Conservation (phyloP, 1,140 invertebrate genomes). For the Elymnias hypermnestra region DNA sequence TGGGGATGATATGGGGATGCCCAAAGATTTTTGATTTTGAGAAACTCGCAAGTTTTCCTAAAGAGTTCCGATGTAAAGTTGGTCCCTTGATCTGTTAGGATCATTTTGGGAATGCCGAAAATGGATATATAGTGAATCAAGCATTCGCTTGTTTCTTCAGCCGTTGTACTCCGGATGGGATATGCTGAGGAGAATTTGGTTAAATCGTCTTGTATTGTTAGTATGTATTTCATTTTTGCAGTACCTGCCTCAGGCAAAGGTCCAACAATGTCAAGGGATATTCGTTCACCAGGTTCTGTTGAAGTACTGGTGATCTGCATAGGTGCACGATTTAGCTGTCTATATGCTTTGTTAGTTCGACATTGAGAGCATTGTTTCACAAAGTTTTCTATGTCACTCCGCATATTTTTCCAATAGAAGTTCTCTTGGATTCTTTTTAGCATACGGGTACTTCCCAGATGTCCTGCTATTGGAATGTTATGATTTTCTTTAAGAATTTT, state of each 20-base stretch:
- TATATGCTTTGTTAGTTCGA: slow-evolving; percentile 26
- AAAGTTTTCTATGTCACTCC: slow-evolving; percentile 24
- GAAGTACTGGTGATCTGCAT: slow-evolving; percentile 25
- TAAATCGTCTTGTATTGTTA: slow-evolving; percentile 17
- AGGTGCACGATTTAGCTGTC: slow-evolving; percentile 20
- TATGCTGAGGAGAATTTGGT: slow-evolving; percentile 17
- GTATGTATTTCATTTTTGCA: slow-evolving; percentile 18
- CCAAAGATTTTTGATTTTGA: slow-evolving; percentile 18
- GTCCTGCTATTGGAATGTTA: slow-evolving; percentile 23
- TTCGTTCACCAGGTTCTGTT: slow-evolving; percentile 15
- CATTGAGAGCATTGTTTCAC: slow-evolving; percentile 19
- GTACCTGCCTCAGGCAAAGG: slow-evolving; percentile 9
- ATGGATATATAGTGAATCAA: slow-evolving; percentile 10
- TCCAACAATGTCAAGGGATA: slow-evolving; percentile 14
- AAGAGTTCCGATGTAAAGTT: slow-evolving; percentile 12
- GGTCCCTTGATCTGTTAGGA: slow-evolving; percentile 13
- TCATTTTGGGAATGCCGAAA: slow-evolving; percentile 14
- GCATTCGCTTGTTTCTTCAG: slow-evolving; percentile 13
- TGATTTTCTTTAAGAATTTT: slow-evolving; percentile 25
- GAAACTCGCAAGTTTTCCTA: slow-evolving; percentile 4
- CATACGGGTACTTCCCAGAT: slow-evolving; percentile 19
- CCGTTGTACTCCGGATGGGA: slow-evolving; percentile 4
- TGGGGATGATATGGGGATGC: slow-evolving; percentile 17
- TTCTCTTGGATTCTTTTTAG: slow-evolving; percentile 17
- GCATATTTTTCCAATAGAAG: slow-evolving; percentile 31